Conservation (phyloP, 2,797 vertebrate genomes). For the Octomys mimax region DNA sequence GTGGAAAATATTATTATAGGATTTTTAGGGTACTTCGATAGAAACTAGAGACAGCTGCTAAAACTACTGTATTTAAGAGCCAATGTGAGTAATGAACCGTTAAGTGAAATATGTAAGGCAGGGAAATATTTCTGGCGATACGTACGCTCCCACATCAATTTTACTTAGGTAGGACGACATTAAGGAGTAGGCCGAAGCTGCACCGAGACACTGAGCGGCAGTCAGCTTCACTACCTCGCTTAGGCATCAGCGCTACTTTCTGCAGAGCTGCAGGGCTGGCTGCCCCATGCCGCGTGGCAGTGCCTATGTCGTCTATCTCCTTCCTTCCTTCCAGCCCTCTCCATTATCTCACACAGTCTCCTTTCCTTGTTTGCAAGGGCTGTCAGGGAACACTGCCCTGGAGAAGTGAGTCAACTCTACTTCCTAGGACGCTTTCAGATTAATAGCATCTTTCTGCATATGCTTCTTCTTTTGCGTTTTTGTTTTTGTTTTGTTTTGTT, state of each 20-base stretch:
- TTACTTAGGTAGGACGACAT: neutral
- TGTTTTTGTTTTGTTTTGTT: too few species aligned
- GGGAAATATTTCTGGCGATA: constrained; percentile 72
- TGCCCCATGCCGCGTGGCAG: neutral
- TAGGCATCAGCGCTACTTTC: neutral
- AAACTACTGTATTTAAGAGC: constrained; percentile 74
- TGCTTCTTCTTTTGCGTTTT: too few species aligned
- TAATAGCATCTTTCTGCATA: neutral
- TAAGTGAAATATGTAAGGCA: constrained; percentile 65
- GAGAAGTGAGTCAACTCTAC: neutral
- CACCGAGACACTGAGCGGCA: neutral
- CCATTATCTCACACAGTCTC: neutral
- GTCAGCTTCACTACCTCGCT: neutral
- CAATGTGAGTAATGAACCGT: constrained; percentile 74
- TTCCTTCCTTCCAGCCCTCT: neutral
- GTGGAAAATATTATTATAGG: constrained; percentile 74
- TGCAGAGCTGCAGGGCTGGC: neutral
- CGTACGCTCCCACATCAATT: constrained; percentile 27
- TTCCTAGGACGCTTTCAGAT: neutral
- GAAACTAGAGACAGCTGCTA: constrained; percentile 77
- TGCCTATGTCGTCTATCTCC: neutral
- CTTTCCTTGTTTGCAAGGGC: constrained; percentile 22
- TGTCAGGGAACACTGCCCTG: neutral
- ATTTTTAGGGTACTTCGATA: constrained; percentile 75
- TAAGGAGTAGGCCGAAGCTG: neutral